Evolutionary conservation across 2,113 vertebrate species (phyloP), one percentile per base, ranked within the genome.

Genomic region (Aix galericulata): DNA sequence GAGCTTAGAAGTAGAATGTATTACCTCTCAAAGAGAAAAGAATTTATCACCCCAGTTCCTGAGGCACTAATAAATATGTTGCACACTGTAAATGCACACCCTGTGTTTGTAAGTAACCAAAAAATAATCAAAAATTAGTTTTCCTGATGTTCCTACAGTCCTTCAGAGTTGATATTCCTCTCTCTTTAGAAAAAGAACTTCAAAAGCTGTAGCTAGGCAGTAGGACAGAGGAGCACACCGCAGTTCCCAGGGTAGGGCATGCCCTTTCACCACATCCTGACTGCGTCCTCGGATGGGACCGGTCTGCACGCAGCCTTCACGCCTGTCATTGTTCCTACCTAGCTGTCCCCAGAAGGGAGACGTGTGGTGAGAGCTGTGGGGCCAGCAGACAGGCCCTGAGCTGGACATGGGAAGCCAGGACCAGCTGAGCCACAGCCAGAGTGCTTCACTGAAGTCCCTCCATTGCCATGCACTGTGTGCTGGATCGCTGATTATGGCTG

Each of bases 321-420:
- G 62, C 12, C 20, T 6, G 0, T 42, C 25, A 5, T 36, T 0
- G 0, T 5, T 52, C 20, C 34, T 13, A 13, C 48, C 58, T 64
- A 16, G 13, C 44, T 71, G 36, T 44, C 9, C 23, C 81, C 20
- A n/a, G 68, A 42, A 38, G 16, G 2, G 10, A 71, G 2, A 3
- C 21, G 9, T 12, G 13, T 12, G 55, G 13, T 12, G 17, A 81
- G 26, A 86, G 40, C 32, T 0, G 0, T 2, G 17, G 44, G 80
- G 44, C 12, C 69, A 20, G 38, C 8, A 0, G 58, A 74, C 29
- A 46, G 67, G 5, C 20, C 36, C 36, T 44, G 14, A 10, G 22
- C 50, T 18, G 20, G 46, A 68, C 26, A 10, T 0, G 0, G 13
- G n/a, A 40, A 73, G 44, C n/a, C 1, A 14, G 44, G 23, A 81